Conservation (phyloP, 2,113 vertebrate genomes). For the Perccottus glenii region DNA sequence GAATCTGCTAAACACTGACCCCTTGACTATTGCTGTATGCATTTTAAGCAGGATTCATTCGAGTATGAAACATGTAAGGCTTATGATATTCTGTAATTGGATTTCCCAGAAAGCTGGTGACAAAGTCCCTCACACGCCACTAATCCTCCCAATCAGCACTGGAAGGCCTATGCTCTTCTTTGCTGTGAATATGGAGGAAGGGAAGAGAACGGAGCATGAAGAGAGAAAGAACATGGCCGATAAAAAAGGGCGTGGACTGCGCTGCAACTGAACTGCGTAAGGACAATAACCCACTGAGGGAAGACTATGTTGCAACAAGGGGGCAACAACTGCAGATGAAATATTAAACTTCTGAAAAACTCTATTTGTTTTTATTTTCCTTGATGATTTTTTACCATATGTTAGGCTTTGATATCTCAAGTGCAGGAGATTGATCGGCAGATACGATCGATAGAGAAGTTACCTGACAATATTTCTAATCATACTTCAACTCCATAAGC, state of each 20-base stretch:
- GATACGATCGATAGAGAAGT: no score
- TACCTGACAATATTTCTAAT: no score
- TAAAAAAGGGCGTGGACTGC: slow-evolving; percentile 25
- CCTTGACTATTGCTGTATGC: slow-evolving; percentile 43
- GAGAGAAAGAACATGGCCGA: slow-evolving; percentile 21
- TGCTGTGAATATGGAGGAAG: slow-evolving; percentile 53
- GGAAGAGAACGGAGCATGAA: slow-evolving; percentile 24
- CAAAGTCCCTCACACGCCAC: slow-evolving; percentile 79
- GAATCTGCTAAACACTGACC: slow-evolving; percentile 58
- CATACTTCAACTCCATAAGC: no score
- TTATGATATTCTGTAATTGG: slow-evolving; percentile 84
- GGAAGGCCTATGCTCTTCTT: slow-evolving; percentile 56
- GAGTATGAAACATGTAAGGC: slow-evolving; percentile 79
- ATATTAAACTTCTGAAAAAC: neutral
- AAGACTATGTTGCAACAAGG: slow-evolving; percentile 2
- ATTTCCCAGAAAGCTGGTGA: slow-evolving; percentile 83
- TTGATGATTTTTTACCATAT: no score
- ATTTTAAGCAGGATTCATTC: slow-evolving; percentile 70
- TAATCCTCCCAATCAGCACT: slow-evolving; percentile 81
- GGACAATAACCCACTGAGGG: slow-evolving; percentile 9
- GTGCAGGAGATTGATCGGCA: no score
- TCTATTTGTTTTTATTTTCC: no score
- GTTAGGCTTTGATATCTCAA: no score
- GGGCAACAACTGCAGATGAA: neutral
- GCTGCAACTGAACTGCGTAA: neutral